Conservation (phyloP, 2,797 vertebrate species). For the Gymnothorax javanicus region DNA sequence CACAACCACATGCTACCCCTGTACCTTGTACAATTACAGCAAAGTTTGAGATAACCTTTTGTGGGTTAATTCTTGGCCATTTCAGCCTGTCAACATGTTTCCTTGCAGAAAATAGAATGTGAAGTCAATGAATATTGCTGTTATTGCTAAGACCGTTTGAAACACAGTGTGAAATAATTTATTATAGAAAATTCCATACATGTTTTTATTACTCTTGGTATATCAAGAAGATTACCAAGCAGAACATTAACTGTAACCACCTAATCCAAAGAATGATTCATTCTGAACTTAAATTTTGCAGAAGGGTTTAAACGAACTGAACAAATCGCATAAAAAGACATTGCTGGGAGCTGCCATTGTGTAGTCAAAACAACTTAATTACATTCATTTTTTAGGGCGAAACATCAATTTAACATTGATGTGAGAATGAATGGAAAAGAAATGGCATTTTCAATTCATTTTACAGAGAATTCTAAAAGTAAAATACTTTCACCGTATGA, state of each 20-base stretch:
- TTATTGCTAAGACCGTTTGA: background rate
- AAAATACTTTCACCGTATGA: background rate
- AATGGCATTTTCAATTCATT: background rate
- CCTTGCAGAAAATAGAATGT: background rate
- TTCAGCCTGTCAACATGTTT: background rate
- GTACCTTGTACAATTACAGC: background rate
- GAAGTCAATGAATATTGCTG: background rate
- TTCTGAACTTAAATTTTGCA: background rate
- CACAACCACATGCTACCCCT: background rate
- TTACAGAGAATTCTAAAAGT: background rate
- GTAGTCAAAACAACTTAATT: background rate
- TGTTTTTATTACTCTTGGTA: background rate
- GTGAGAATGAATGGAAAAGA: too few relatives aligned
- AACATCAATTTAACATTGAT: background rate
- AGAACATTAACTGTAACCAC: background rate
- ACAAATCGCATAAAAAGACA: background rate
- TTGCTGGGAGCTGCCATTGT: background rate
- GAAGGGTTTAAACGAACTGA: background rate
- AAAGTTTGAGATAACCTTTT: background rate
- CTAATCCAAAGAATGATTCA: background rate
- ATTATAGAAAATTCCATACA: background rate
- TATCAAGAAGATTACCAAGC: background rate
- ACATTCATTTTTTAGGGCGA: background rate
- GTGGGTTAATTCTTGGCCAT: background rate
- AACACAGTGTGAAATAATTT: background rate